These are phyloP conservation scores for Coluber constrictor DNA, from an alignment of 2,797 vertebrate species.

Conservation along the genomic window DNA sequence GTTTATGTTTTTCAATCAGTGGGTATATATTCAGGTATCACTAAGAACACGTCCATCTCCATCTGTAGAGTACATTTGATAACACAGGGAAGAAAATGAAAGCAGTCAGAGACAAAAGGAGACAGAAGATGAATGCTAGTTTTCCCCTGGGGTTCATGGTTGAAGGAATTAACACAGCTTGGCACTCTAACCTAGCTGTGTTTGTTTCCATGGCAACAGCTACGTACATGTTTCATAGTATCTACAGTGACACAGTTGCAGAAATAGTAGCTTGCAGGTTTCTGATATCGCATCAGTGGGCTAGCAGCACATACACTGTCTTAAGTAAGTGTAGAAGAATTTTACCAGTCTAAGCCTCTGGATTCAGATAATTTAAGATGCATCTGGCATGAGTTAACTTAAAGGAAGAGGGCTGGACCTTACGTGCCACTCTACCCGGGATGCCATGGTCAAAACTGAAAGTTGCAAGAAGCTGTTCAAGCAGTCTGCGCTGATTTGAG, in stretches of 20 bases:
- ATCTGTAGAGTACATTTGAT: conserved; percentile 65
- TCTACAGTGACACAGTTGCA: conserved; percentile 78
- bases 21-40: conserved; percentile 48
- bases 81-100: conserved; percentile 65
- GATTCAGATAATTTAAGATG: conserved; percentile 45
- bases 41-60: conserved; percentile 7
- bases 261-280: conserved; percentile 74
- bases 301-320: conserved; percentile 63
- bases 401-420: conserved; percentile 10
- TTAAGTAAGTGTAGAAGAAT: conserved; percentile 71
- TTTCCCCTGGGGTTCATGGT: conserved; percentile 79
- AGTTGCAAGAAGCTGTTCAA: conserved; percentile 60
- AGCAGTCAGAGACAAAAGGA: conserved; percentile 68
- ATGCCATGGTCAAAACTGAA: conserved; percentile 61
- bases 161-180: conserved; percentile 82
- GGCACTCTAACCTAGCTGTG: conserved; percentile 78
- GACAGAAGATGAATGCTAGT: conserved; percentile 75
- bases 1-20: conserved; percentile 14
- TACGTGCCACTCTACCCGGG: conserved; percentile 15
- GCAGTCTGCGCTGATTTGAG: conserved; percentile 48
- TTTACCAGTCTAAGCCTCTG: conserved; percentile 50
- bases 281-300: conserved; percentile 69
- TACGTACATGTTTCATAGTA: conserved; percentile 74
- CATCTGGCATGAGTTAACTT: conserved; percentile 30
- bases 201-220: conserved; percentile 78